Evolutionary conservation across 2,888 invertebrate genomes (phyloP), one percentile per base, ranked within the genome.

Genomic region (Diaperis boleti): DNA sequence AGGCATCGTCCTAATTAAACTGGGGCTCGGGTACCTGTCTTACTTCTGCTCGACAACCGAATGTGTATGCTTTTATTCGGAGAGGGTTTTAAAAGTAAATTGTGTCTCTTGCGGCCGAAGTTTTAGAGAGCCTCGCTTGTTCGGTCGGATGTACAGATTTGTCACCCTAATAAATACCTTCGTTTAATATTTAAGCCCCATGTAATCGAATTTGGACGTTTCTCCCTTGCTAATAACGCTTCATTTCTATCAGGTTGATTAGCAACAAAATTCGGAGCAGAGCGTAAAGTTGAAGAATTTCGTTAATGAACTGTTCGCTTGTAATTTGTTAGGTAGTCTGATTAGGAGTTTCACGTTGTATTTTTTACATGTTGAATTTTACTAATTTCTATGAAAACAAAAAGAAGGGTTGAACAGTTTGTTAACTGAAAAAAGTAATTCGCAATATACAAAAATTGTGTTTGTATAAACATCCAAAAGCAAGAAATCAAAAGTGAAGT

Each of bases 111-210:
- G 26, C n/a, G 2, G n/a, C 20, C 29, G 39, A 20, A 37, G 29
- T 47, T 47, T 47, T n/a, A 29, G n/a, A 49, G 33, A 49, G 33
- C 35, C 49, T 49, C 17, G 47, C 17, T 13, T 17, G 14, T 47
- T 31, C 17, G 17, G 14, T 10, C 29, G 18, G 11, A 11, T 33
- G 33, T 49, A 18, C 49, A 15, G 41, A 42, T 42, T 47, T 47
- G 47, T 47, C 52, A 13, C 52, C 54, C 54, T 41, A 54, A 54
- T 54, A 54, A 41, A 54, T 54, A 41, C 54, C 54, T 41, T 41
- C 39, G 17, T 41, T 54, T 41, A 26, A 41, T 41, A 54, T 54
- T 54, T 41, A 54, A 41, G 54, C 7, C 54, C 14, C 31, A 7
- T 4, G 17, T 49, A 54, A 54, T 41, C 41, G 41, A 41, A 54